Conservation (phyloP, 2,797 vertebrate species). For the Lacerta agilis region DNA sequence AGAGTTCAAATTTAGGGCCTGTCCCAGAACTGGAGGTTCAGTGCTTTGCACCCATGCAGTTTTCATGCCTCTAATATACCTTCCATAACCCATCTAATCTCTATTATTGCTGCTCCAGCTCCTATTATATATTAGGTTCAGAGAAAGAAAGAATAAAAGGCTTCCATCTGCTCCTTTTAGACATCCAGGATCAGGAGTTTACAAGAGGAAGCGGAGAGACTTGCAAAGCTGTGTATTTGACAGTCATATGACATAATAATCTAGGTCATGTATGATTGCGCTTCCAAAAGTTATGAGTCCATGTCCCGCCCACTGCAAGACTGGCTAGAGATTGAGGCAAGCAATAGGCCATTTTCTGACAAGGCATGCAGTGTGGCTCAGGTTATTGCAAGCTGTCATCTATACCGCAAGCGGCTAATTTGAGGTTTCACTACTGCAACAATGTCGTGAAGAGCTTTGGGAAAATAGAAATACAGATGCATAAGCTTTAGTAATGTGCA, state of each 20-base stretch:
- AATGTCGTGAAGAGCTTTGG: background rate
- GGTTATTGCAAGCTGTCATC: background rate
- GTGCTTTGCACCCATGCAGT: background rate
- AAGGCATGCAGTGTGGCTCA: background rate
- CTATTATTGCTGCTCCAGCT: background rate
- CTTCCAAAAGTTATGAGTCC: background rate
- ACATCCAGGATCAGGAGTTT: too few relatives aligned
- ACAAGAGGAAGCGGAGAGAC: too few relatives aligned
- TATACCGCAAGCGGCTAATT: background rate
- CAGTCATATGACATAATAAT: too few relatives aligned
- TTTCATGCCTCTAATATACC: background rate
- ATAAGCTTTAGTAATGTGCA: background rate
- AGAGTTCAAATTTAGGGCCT: background rate
- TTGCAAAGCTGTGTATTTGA: too few relatives aligned
- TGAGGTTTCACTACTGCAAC: background rate
- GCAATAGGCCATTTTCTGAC: background rate
- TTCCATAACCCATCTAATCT: background rate
- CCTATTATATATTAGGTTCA: background rate
- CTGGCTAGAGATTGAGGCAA: background rate
- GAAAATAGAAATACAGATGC: background rate
- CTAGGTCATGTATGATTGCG: too few relatives aligned
- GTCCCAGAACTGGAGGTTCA: background rate
- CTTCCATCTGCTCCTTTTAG: too few relatives aligned
- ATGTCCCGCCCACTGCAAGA: background rate
- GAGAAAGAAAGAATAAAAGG: background rate